phyloP scores from a whole-genome alignment of 2,888 invertebrate genomes.

The Priocnemis perturbator region DNA sequence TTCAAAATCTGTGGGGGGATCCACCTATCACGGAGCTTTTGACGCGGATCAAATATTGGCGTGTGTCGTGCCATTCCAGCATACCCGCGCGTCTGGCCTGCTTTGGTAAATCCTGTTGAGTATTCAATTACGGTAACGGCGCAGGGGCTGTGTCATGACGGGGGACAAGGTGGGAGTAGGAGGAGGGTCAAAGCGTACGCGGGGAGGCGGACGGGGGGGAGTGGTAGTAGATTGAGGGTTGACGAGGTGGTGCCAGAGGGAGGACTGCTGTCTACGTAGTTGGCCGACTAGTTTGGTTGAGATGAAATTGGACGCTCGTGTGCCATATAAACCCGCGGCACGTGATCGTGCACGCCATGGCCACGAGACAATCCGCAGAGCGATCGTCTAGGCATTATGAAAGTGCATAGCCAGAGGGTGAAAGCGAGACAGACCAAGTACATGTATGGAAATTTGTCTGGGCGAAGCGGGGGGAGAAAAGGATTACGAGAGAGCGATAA shows the following conservation, averaged over 20 bases:
- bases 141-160: neutral
- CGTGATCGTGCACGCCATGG: conserved; percentile 29
- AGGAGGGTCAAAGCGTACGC: conserved; percentile 17
- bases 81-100: conserved; percentile 34
- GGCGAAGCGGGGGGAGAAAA: neutral
- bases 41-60: conserved; percentile 64
- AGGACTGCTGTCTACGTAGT: conserved; percentile 20
- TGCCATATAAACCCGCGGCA: conserved; percentile 33
- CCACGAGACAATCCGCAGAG: conserved; percentile 17
- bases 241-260: too few species aligned
- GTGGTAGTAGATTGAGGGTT: neutral
- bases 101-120: conserved; percentile 64
- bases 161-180: neutral
- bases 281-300: conserved; percentile 31
- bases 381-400: conserved; percentile 36
- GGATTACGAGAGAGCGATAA: neutral
- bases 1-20: conserved; percentile 52
- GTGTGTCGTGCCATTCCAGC: conserved; percentile 57
- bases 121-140: conserved; percentile 57
- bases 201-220: conserved; percentile 21
- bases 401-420: conserved; percentile 13
- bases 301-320: conserved; percentile 52
- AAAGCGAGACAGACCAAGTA: neutral
- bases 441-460: neutral
- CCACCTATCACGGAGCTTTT: conserved; percentile 50